phyloP scores from a whole-genome alignment of 2,797 vertebrate species.

The Hypotaenidia philippensis region DNA sequence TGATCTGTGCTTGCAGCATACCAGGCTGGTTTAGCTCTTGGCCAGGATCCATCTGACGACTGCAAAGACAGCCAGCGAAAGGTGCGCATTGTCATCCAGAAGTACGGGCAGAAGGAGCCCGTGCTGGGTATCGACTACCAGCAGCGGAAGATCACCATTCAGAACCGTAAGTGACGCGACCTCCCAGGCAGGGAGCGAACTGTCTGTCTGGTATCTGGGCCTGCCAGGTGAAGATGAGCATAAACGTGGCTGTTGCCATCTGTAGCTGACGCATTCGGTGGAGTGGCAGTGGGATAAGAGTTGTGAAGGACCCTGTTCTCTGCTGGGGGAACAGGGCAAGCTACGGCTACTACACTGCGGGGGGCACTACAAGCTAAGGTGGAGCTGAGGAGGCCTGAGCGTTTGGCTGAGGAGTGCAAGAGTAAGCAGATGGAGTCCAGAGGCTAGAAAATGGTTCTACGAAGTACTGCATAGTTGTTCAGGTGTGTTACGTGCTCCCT shows the following conservation, averaged over 20 bases:
- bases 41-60: constrained; percentile 90
- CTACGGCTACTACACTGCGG: not conserved
- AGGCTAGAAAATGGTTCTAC: not conserved
- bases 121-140: constrained; percentile 89
- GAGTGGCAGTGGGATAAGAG: not conserved
- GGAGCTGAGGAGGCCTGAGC: not conserved
- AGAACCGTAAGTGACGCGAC: constrained; percentile 86
- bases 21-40: constrained; percentile 88
- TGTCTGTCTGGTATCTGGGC: not conserved
- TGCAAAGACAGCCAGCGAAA: constrained; percentile 90
- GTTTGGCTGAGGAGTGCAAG: not conserved
- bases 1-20: constrained; percentile 82
- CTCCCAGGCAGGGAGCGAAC: not conserved
- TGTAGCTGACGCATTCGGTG: not conserved
- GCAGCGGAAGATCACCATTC: constrained; percentile 92
- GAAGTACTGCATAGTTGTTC: not conserved
- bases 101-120: constrained; percentile 84
- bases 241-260: not conserved
- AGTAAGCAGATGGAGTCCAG: not conserved
- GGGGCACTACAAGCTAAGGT: not conserved
- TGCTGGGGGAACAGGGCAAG: not conserved
- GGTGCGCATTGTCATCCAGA: constrained; percentile 90
- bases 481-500: not conserved
- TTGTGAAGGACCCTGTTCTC: not conserved
- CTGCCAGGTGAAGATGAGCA: not conserved